These are phyloP conservation scores for Psettodes erumei DNA, from an alignment of 2,113 vertebrate genomes.

Conservation along the genomic window DNA sequence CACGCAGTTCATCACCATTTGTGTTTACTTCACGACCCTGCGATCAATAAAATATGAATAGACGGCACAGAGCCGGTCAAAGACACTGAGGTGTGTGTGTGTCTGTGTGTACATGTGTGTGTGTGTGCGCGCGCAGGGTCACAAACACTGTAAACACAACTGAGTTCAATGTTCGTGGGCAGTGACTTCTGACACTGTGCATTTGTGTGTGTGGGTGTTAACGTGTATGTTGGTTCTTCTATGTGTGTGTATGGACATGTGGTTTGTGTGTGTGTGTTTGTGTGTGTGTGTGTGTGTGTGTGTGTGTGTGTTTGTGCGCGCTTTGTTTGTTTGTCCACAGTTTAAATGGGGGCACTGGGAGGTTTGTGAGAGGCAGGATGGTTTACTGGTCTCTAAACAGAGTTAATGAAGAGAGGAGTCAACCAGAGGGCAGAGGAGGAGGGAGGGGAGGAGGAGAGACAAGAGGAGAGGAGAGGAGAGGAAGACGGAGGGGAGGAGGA, in stretches of 20 bases:
- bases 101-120: background rate
- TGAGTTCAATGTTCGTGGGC: constrained; percentile 28
- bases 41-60: constrained; percentile 38
- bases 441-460: background rate
- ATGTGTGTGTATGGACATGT: background rate
- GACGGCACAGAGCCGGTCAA: constrained; percentile 16
- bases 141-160: constrained; percentile 51
- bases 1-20: constrained; percentile 29
- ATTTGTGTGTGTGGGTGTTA: constrained; percentile 33
- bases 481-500: background rate
- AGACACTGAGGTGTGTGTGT: constrained; percentile 12
- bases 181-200: constrained; percentile 40
- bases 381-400: constrained; percentile 69
- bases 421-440: constrained; percentile 54
- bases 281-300: background rate
- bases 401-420: constrained; percentile 67
- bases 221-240: constrained; percentile 32
- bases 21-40: constrained; percentile 24
- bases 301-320: constrained; percentile 22
- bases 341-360: constrained; percentile 69
- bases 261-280: too few relatives aligned
- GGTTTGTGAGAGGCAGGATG: constrained; percentile 65
- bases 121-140: constrained; percentile 48
- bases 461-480: background rate
- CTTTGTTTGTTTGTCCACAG: constrained; percentile 63